These are phyloP conservation scores for Sula dactylatra DNA, from an alignment of 2,113 vertebrate genomes.

Conservation along the genomic window DNA sequence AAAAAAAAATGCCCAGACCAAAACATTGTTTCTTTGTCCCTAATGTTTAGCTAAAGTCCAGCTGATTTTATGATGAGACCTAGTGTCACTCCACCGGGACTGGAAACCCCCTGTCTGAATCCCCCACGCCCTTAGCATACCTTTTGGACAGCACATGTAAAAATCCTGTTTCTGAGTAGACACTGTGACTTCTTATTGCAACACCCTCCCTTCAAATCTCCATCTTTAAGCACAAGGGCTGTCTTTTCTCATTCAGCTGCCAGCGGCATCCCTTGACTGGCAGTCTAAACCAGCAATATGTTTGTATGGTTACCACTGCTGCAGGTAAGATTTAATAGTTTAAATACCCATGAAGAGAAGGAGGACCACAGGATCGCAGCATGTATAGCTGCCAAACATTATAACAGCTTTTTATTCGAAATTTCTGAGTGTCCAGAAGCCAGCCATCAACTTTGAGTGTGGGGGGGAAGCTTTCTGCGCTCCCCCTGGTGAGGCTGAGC, in stretches of 20 bases:
- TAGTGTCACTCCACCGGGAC: not conserved
- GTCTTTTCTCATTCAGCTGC: not conserved
- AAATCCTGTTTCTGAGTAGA: not conserved
- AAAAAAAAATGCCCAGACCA: not conserved
- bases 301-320: too few relatives aligned
- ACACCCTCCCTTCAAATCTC: not conserved
- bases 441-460: accelerated
- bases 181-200: not conserved
- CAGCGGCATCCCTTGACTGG: not conserved
- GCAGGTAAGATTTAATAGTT: accelerated
- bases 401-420: not conserved
- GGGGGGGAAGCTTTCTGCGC: not conserved
- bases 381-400: accelerated
- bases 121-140: too few relatives aligned
- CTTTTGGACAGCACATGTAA: not conserved
- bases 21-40: not conserved
- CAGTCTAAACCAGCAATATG: accelerated
- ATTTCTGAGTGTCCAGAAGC: not conserved
- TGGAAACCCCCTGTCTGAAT: not conserved
- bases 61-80: not conserved
- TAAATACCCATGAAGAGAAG: not conserved
- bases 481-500: not conserved
- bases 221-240: not conserved
- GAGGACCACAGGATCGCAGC: not conserved
- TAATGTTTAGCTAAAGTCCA: not conserved